These are phyloP conservation scores for Hydrophis major DNA, from an alignment of 2,797 vertebrate genomes.

Conservation along the genomic window DNA sequence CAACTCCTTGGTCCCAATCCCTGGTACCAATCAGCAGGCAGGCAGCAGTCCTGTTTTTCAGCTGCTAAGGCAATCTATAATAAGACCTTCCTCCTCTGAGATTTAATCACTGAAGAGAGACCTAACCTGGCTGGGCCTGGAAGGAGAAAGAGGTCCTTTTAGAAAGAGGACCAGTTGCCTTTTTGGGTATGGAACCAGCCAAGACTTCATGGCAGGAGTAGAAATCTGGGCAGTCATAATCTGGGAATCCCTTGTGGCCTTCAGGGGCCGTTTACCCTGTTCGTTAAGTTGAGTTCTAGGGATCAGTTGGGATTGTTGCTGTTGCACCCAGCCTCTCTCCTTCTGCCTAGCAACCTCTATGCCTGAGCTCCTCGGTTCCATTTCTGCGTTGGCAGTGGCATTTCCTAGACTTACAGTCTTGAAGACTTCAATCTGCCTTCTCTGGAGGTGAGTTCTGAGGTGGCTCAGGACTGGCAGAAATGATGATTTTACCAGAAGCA, in stretches of 20 bases:
- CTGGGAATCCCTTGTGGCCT: background rate
- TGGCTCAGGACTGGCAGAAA: background rate
- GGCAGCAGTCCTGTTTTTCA: background rate
- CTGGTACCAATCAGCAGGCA: too few species aligned
- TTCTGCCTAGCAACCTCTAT: background rate
- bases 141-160: background rate
- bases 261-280: background rate
- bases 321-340: background rate
- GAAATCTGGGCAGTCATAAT: background rate
- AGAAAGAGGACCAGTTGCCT: background rate
- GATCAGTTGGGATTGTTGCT: background rate
- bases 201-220: background rate
- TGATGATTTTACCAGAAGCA: background rate
- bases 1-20: background rate
- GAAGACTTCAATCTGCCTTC: background rate
- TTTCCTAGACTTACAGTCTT: background rate
- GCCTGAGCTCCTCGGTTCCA: background rate
- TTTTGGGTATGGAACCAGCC: background rate
- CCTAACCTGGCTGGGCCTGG: background rate
- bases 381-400: background rate
- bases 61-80: background rate
- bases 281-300: background rate
- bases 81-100: background rate
- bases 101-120: background rate
- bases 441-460: background rate